phyloP scores from a whole-genome alignment of 2,888 invertebrate species.

The Thymelicus lineola region DNA sequence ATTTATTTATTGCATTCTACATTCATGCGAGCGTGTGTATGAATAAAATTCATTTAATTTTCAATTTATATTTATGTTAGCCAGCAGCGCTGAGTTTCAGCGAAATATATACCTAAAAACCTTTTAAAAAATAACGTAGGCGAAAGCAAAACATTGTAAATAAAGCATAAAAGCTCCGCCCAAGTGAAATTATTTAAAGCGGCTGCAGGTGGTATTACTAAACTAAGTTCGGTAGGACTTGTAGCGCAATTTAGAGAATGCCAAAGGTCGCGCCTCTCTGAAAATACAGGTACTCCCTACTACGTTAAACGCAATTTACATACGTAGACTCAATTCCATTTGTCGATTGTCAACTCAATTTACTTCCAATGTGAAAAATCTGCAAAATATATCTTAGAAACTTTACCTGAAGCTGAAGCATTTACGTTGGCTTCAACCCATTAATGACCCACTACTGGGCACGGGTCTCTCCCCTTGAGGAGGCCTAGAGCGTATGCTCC shows the following conservation, averaged over 20 bases:
- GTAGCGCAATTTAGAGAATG: constrained; percentile 52
- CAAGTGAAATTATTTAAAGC: constrained; percentile 23
- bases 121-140: not conserved
- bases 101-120: too few relatives aligned
- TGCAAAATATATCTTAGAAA: not conserved
- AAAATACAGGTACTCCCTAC: constrained; percentile 20
- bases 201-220: constrained; percentile 20
- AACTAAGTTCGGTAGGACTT: constrained; percentile 28
- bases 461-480: too few relatives aligned
- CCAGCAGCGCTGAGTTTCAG: too few relatives aligned
- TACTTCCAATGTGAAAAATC: constrained; percentile 12
- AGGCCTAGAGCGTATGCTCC: too few relatives aligned
- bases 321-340: constrained; percentile 19
- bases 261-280: constrained; percentile 56
- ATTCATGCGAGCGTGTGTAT: too few relatives aligned
- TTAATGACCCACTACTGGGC: too few relatives aligned
- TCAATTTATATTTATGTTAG: too few relatives aligned
- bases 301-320: constrained; percentile 21
- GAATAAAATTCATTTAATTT: too few relatives aligned
- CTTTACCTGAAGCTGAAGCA: too few relatives aligned
- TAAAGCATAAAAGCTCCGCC: not conserved
- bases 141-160: not conserved
- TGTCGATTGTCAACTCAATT: constrained; percentile 24
- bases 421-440: too few relatives aligned
- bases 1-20: too few relatives aligned